A percentile compares a stretch with the other conserved stretches of the same genome.
Evolutionary conservation across 2,113 vertebrate species (phyloP).

Genomic region (Chelonoidis abingdonii): DNA sequence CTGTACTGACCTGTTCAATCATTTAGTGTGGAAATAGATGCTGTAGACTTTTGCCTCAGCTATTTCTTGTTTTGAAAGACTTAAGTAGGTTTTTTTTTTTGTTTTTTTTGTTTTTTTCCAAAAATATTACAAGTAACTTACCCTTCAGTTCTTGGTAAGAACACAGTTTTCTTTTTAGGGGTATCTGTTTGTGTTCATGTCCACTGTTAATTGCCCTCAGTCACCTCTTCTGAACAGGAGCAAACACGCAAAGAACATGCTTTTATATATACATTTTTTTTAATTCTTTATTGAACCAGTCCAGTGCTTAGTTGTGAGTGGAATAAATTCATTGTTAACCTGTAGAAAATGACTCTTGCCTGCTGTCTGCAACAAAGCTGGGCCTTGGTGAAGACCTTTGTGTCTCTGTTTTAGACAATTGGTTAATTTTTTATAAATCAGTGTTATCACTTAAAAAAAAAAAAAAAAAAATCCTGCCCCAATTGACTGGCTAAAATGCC

Average conservation of each 20-base stretch:
- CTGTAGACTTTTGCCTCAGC: neutral
- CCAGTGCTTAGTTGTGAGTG: neutral
- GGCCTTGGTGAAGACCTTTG: neutral
- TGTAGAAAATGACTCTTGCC: neutral
- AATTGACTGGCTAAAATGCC: neutral
- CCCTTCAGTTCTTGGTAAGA: neutral
- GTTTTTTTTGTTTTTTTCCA: neutral
- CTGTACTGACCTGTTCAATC: neutral
- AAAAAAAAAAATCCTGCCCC: accelerated
- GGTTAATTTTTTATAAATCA: neutral
- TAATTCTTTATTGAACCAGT: neutral
- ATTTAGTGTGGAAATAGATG: accelerated
- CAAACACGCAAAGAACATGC: neutral
- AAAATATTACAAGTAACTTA: neutral
- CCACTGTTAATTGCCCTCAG: neutral
- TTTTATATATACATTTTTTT: constrained; percentile 49
- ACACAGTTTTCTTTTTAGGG: neutral
- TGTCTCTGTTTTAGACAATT: neutral
- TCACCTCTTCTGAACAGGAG: neutral
- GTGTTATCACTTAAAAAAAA: accelerated
- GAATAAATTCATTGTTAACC: constrained; percentile 29
- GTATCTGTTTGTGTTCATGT: neutral
- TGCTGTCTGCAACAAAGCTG: neutral
- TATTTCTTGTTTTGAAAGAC: neutral
- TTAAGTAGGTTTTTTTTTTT: neutral